Evolutionary conservation across 2,113 vertebrate species (phyloP).

Genomic region (Turnix velox): DNA sequence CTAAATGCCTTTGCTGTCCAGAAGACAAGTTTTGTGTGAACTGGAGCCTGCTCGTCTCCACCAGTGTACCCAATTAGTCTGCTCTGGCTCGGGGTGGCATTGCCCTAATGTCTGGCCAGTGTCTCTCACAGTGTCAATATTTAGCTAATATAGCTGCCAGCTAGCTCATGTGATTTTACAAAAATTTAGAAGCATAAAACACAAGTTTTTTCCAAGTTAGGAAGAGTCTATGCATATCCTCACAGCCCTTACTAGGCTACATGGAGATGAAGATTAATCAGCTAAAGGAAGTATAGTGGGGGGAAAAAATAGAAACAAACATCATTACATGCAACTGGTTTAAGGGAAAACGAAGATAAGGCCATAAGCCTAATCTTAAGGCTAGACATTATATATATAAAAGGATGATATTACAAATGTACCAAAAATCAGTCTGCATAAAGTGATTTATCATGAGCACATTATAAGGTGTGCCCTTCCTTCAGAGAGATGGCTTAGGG

Average conservation of each 20-base stretch:
- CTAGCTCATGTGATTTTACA: not conserved
- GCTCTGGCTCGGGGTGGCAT: not conserved
- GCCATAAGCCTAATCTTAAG: conserved; percentile 63
- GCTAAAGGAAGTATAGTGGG: not conserved
- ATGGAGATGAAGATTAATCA: conserved; percentile 37
- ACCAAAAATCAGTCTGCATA: not conserved
- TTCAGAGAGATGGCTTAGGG: not conserved
- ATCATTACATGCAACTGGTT: conserved; percentile 38
- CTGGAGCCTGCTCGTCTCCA: not conserved
- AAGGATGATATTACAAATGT: not conserved
- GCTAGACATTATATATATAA: conserved; percentile 31
- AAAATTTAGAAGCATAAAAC: not conserved
- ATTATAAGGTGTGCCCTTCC: not conserved
- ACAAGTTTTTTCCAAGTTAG: not conserved
- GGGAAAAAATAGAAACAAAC: conserved; percentile 46
- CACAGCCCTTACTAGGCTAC: not conserved
- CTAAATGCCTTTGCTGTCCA: not conserved
- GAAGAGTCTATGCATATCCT: not conserved
- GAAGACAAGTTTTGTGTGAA: not conserved
- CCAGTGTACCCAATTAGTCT: fast-evolving
- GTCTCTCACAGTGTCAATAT: not conserved
- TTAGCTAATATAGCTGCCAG: not conserved
- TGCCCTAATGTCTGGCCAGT: not conserved
- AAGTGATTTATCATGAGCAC: not conserved
- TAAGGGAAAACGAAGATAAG: conserved; percentile 36